Evolutionary conservation across 2,113 vertebrate genomes (phyloP), one percentile per base, ranked within the genome.

Genomic region (Geococcyx californianus): DNA sequence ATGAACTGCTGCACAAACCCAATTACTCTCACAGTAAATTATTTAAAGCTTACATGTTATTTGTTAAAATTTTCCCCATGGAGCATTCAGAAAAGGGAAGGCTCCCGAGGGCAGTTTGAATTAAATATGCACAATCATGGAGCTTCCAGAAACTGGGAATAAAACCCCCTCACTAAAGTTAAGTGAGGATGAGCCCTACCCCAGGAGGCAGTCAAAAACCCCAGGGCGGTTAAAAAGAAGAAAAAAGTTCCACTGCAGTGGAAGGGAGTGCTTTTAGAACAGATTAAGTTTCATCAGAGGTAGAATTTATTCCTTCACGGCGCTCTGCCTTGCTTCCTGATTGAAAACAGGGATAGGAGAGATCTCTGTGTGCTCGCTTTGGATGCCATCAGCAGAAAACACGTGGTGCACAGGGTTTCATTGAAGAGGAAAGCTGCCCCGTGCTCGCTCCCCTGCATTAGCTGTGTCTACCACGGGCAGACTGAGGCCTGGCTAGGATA

Each of bases 11-110:
- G 70, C 72, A 81, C 81, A 96, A 97, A 97, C 96, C 94, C 72
- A 96, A 97, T 97, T 98, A 97, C 87, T 95, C 97, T 97, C 96
- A 84, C 47, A 94, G 95, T 98, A 97, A 97, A 98, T 97, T 97
- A 97, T 97, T 97, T 97, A 97, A 96, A 96, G 93, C 96, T 95
- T 97, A 97, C 92, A 94, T 96, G 96, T 70, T 94, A 95, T 92
- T 97, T 96, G 76, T 97, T 89, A 85, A 85, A 92, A 96, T 90
- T 92, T 80, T 93, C 95, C 97, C 97, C 24, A 52, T 0, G 64
- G 87, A 96, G 78, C 34, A 93, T 85, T 91, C 33, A 9, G 78
- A 94, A 79, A 89, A 93, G 85, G 92, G 82, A 96, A 95, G 56
- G 58, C 92, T 90, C 95, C 36, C 25, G 19, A 17, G 93, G 83